Percentiles rank a stretch among this genome's conserved stretches.
These are phyloP conservation scores for Pantelozetes paolii DNA, from an alignment of 2,888 invertebrate genomes.

Conservation along the genomic window DNA sequence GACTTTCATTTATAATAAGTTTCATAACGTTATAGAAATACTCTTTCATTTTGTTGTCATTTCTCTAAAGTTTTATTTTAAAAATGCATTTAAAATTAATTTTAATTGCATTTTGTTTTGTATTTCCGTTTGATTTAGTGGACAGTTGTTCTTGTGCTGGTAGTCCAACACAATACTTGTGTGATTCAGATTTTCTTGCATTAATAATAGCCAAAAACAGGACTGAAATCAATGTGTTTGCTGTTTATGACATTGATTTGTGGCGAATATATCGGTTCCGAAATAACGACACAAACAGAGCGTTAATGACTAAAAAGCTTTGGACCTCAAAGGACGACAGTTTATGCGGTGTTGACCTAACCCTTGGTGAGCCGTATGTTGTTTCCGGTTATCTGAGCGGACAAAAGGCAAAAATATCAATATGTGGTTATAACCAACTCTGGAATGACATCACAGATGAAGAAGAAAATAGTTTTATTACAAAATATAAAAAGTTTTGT, in stretches of 20 bases:
- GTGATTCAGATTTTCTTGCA: not conserved
- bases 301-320: not conserved
- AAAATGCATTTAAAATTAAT: not conserved
- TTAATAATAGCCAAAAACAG: not conserved
- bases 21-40: no score
- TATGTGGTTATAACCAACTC: conserved; percentile 3
- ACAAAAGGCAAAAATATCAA: not conserved
- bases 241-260: conserved; percentile 26
- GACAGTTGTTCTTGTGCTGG: not conserved
- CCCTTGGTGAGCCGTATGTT: not conserved
- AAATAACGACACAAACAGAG: not conserved
- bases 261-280: conserved; percentile 21
- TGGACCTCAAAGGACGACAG: conserved; percentile 1
- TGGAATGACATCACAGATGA: conserved; percentile 6
- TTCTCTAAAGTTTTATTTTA: not conserved
- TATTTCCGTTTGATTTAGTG: not conserved
- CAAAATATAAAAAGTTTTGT: conserved; percentile 1
- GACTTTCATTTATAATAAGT: no score
- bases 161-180: not conserved
- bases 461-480: not conserved
- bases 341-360: not conserved
- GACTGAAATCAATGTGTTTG: not conserved
- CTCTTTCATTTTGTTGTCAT: no score
- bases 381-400: not conserved
- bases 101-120: not conserved